Base-by-base conservation (phyloP, 2,888 invertebrate species). In the Sylvicola fuscatus region DNA sequence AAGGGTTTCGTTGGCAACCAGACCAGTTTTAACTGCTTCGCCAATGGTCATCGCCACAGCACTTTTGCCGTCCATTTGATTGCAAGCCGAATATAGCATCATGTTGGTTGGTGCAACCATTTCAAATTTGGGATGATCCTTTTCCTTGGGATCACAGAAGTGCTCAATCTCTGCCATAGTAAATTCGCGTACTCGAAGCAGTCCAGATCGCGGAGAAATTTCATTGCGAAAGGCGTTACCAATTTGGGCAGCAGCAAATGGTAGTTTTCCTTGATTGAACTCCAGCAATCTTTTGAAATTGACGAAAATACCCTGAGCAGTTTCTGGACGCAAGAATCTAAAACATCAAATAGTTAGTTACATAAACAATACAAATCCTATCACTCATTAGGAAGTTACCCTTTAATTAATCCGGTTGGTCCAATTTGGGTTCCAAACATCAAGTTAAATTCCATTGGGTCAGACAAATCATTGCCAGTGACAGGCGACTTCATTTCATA, bases 131-230 rank as follows among this genome's bases (percentile, higher is more conserved):
- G 82, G 76, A 60, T 95, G 92, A 41, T 68, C 68, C 52, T 97
- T 95, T 46, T 79, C 68, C 2, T 49, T 57, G 0, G 93, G 89
- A 61, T 98, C 95, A 58, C 95, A 93, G 57, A 99, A 99, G 61
- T 99, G 95, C 59, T 99, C 98, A 47, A 99, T 98, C 65, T 99
- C 98, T 40, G 93, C 95, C 97, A 99, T 97, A 0, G 95, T 97
- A 53, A 99, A 99, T 57, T 99, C 98, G 49, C 95, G 74, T 2
- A 97, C 93, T 48, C 97, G 68, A 32, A 97, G 77, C 8, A 97
- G 64, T 2, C 97, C 97, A 42, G 93, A 90, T 40, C 98, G 68
- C 2, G 98, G 98, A 1, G 98, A 98, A 48, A 99, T 99, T 66
- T 99, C 98, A 64, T 99, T 99, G 45, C 98, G 73, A 56, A 98